phyloP scores from a whole-genome alignment of 2,888 invertebrate genomes.

The Parnassius orleans region DNA sequence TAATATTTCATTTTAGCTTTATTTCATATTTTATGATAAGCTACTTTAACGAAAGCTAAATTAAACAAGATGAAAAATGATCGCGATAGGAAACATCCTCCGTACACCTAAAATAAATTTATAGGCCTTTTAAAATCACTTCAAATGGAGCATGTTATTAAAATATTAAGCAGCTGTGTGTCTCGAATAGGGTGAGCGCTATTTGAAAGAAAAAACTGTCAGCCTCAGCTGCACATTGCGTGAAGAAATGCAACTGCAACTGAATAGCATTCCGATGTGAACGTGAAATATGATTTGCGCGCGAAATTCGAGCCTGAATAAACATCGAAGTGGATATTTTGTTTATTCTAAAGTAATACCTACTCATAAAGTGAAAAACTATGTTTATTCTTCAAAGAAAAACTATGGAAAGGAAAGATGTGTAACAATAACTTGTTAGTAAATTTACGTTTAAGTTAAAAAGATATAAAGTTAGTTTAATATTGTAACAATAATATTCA shows the following conservation, averaged over 20 bases:
- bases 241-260: slow-evolving; percentile 40
- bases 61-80: slow-evolving; percentile 30
- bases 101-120: slow-evolving; percentile 43
- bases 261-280: slow-evolving; percentile 35
- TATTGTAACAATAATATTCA: no score
- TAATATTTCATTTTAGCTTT: slow-evolving; percentile 4
- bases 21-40: slow-evolving; percentile 8
- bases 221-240: slow-evolving; percentile 42
- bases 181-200: slow-evolving; percentile 48
- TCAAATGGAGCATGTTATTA: slow-evolving; percentile 39
- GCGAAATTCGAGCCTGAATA: slow-evolving; percentile 40
- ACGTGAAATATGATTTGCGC: slow-evolving; percentile 35
- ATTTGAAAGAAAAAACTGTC: slow-evolving; percentile 47
- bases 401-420: no score
- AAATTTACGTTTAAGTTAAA: no score
- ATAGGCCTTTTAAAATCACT: slow-evolving; percentile 46
- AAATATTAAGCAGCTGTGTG: slow-evolving; percentile 58
- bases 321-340: slow-evolving; percentile 23
- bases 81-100: slow-evolving; percentile 43
- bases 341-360: not conserved
- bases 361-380: no score
- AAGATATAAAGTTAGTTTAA: no score
- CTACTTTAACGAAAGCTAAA: slow-evolving; percentile 8
- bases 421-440: no score
- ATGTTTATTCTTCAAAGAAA: no score